Evolutionary conservation across 2,888 invertebrate genomes (phyloP).

Genomic region (Tenthredo mesomela): DNA sequence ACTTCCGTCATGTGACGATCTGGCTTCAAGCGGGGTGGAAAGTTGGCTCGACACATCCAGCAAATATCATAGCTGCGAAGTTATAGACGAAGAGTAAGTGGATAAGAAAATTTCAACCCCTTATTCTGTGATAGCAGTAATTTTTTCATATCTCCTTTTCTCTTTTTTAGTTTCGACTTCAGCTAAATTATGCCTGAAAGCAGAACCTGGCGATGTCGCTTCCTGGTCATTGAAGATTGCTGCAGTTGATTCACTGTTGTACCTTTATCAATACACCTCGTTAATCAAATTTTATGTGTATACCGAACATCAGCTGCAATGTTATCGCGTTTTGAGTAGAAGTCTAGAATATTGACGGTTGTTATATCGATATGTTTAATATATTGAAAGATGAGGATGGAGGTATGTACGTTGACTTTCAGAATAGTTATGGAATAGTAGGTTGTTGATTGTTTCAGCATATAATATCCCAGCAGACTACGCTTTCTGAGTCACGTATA

Average conservation of each 20-base stretch:
- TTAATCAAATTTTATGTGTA: constrained; percentile 33
- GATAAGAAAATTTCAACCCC: constrained; percentile 63
- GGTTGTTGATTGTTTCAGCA: constrained; percentile 40
- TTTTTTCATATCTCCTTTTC: background rate
- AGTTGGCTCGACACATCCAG: constrained; percentile 88
- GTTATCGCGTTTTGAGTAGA: constrained; percentile 20
- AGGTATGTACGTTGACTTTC: constrained; percentile 27
- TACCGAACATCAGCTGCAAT: background rate
- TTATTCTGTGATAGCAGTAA: no score
- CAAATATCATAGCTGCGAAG: constrained; percentile 88
- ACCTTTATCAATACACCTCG: background rate
- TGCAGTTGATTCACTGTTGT: constrained; percentile 18
- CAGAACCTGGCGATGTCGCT: constrained; percentile 73
- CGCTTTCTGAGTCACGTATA: constrained; percentile 34
- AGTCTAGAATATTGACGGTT: constrained; percentile 22
- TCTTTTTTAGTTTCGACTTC: constrained; percentile 63
- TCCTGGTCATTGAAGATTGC: background rate
- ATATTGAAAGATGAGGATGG: constrained; percentile 22
- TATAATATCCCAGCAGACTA: constrained; percentile 37
- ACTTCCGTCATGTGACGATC: constrained; percentile 83
- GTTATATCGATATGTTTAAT: constrained; percentile 33
- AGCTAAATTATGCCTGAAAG: constrained; percentile 69
- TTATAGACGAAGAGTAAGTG: constrained; percentile 84
- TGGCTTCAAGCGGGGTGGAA: constrained; percentile 84
- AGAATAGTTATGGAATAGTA: constrained; percentile 25